These are phyloP conservation scores for Dynastes grantii DNA, from an alignment of 2,888 invertebrate genomes.

Conservation along the genomic window DNA sequence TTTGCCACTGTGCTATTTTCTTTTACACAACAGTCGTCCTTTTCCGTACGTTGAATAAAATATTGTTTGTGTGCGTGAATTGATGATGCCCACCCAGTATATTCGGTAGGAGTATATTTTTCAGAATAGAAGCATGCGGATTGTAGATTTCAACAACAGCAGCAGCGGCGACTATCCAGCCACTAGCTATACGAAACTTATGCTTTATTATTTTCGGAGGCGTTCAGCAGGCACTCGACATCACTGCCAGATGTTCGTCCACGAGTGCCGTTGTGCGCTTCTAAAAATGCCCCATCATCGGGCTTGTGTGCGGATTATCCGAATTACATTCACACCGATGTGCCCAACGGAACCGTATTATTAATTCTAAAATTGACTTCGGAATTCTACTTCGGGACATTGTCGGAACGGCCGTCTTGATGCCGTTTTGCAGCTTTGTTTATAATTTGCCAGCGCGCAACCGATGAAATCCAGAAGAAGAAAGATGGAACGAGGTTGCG, in stretches of 20 bases:
- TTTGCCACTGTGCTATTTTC: no score
- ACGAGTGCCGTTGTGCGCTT: conserved; percentile 26
- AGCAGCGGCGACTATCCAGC: background rate
- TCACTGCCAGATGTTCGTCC: conserved; percentile 40
- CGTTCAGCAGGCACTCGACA: conserved; percentile 19
- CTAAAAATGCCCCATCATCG: conserved; percentile 34
- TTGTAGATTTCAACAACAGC: conserved; percentile 15
- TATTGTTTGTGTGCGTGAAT: background rate
- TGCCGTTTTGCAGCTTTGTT: conserved; percentile 29
- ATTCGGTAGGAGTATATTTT: background rate
- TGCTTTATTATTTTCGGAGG: conserved; percentile 42
- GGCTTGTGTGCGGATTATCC: conserved; percentile 31
- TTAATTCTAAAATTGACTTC: conserved; percentile 44
- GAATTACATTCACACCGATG: conserved; percentile 29
- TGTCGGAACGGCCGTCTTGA: background rate
- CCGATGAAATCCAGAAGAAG: conserved; percentile 11
- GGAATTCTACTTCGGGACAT: conserved; percentile 38
- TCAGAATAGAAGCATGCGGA: conserved; percentile 19
- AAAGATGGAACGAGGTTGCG: background rate
- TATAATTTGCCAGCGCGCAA: conserved; percentile 14
- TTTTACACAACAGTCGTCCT: no score
- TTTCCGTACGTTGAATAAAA: no score
- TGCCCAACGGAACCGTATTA: conserved; percentile 20
- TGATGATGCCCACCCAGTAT: background rate
- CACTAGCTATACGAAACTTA: background rate